These are phyloP conservation scores for Lithophane socia DNA, from an alignment of 2,888 invertebrate species.

Conservation along the genomic window DNA sequence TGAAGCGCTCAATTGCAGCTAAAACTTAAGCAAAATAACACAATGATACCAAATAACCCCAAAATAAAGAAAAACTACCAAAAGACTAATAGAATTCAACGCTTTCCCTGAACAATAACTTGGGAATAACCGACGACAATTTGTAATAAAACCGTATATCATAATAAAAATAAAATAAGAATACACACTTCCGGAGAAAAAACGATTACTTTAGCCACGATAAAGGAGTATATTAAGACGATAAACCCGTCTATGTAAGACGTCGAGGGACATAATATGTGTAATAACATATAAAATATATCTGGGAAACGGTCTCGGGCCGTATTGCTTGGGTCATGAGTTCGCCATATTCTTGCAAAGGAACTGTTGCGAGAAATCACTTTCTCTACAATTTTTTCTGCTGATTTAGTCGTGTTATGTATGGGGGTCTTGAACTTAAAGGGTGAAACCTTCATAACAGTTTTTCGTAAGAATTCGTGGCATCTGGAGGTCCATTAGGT, in stretches of 20 bases:
- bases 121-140: slow-evolving; percentile 49
- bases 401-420: slow-evolving; percentile 47
- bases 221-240: slow-evolving; percentile 66
- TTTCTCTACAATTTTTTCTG: slow-evolving; percentile 49
- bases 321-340: slow-evolving; percentile 49
- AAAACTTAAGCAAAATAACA: neutral
- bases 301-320: slow-evolving; percentile 43
- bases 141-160: slow-evolving; percentile 61
- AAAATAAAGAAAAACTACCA: slow-evolving; percentile 23
- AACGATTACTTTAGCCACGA: slow-evolving; percentile 61
- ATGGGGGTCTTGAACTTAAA: slow-evolving; percentile 51
- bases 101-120: slow-evolving; percentile 45
- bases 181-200: slow-evolving; percentile 56
- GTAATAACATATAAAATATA: slow-evolving; percentile 67
- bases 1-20: neutral
- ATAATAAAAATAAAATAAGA: slow-evolving; percentile 64
- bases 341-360: slow-evolving; percentile 48
- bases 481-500: slow-evolving; percentile 12
- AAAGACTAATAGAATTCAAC: slow-evolving; percentile 44
- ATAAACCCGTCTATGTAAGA: slow-evolving; percentile 59
- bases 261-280: slow-evolving; percentile 57
- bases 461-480: slow-evolving; percentile 25
- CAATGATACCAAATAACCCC: slow-evolving; percentile 4
- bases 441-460: slow-evolving; percentile 25
- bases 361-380: slow-evolving; percentile 57